Evolutionary conservation across 92 coral and sea anemone genomes (phyloP), one percentile per base, ranked within the genome.

Genomic region (Porites divaricata): DNA sequence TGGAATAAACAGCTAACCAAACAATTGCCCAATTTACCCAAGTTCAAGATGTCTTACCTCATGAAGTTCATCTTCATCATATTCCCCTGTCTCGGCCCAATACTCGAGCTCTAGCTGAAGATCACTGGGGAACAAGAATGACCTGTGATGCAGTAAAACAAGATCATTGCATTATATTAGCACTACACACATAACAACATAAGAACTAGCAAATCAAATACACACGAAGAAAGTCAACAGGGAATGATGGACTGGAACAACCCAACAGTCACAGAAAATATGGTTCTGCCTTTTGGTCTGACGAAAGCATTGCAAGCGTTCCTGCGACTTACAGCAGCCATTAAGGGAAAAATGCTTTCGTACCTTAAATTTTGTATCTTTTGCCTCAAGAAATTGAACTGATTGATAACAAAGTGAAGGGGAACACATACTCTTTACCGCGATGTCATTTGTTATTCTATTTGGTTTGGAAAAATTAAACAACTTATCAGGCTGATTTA

Each of bases 61-160:
- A 14, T 95, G 99, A 6, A 96, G 90, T 77, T 96, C 99, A 75
- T 95, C 98, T 14, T 92, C 87, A 68, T 90, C 96, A 66, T 96
- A 96, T 74, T 96, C 98, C 13, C 99, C 99, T 11, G 98, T 95
- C 79, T 96, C 99, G 14, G 99, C 94, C 99, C 99, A 96, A 83
- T 96, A 96, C 78, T 96, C 99, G 20, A 96, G 90, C 76, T 96
- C 99, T 21, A 96, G 87, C 73, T 96, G 99, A 74, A 96, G 97
- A 77, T 96, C 99, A 83, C 96, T 96, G 24, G 99, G 98, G 63
- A 90, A 95, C 80, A 96, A 89, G 79, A 95, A 96, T 28, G 96
- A 92, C 98, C 98, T 95, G 52, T 52, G 81, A 69, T 21, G 66
- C 22, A 24, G 69, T 72, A 10, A 57, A 21, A 54, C 53, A 28